Conservation (phyloP, 2,113 vertebrate species). For the Hemiscyllium ocellatum region DNA sequence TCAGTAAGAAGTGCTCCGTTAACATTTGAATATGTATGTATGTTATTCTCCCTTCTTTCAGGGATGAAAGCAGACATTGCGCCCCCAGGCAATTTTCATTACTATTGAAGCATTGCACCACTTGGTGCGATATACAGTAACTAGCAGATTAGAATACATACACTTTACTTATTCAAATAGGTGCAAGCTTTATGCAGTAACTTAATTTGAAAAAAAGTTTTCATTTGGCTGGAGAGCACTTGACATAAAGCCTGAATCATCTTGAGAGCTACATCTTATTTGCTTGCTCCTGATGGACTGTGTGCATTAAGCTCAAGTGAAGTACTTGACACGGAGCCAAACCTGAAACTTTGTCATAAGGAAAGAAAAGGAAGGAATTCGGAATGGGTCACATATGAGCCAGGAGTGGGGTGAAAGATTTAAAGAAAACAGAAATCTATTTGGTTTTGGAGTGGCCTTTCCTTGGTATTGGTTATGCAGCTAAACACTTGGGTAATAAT, state of each 20-base stretch:
- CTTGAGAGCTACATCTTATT: background rate
- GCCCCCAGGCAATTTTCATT: background rate
- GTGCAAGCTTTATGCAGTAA: background rate
- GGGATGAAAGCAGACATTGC: background rate
- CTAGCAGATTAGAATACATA: background rate
- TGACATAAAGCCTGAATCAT: background rate
- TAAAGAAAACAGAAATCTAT: background rate
- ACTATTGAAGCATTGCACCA: background rate
- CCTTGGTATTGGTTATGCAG: background rate
- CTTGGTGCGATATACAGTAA: background rate
- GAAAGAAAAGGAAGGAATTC: background rate
- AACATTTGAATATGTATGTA: background rate
- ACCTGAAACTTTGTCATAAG: background rate
- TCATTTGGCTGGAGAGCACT: background rate
- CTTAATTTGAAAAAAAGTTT: background rate
- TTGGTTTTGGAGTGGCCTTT: background rate
- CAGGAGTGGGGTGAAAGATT: background rate
- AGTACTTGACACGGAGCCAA: background rate
- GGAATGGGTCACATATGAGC: background rate
- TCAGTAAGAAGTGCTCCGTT: background rate
- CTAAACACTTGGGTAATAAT: background rate
- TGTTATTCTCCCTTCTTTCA: background rate
- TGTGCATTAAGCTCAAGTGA: background rate
- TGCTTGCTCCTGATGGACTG: background rate
- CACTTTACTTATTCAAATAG: background rate